A percentile compares a stretch with the other conserved stretches of the same genome.
These are phyloP conservation scores for Echiichthys vipera DNA, from an alignment of 2,797 vertebrate species.

Conservation along the genomic window DNA sequence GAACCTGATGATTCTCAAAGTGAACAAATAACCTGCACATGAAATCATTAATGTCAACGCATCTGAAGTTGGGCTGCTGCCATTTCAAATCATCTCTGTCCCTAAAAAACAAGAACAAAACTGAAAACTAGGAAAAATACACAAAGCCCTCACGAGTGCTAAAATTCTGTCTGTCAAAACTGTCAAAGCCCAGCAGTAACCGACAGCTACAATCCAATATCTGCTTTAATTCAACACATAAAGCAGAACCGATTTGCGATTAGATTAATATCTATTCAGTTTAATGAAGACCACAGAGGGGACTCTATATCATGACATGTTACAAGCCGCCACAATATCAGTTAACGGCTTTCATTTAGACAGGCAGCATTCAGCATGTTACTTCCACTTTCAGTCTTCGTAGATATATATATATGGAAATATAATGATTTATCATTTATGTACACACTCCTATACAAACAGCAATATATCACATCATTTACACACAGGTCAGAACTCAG, in stretches of 20 bases:
- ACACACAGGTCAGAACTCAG: constrained; percentile 41
- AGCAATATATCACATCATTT: constrained; percentile 41
- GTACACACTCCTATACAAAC: constrained; percentile 56
- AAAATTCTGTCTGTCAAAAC: too few relatives aligned
- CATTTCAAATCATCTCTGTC: constrained; percentile 20
- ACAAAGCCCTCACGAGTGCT: neutral
- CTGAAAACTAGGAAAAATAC: neutral
- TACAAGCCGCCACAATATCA: constrained; percentile 6
- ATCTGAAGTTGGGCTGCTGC: neutral
- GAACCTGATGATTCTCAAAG: constrained; percentile 15
- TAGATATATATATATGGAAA: constrained; percentile 9
- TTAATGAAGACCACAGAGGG: constrained; percentile 2
- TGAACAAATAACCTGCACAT: neutral
- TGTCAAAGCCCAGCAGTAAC: constrained; percentile 1
- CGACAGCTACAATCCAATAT: neutral
- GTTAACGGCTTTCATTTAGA: constrained; percentile 13
- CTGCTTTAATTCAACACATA: constrained; percentile 16
- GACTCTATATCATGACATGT: neutral
- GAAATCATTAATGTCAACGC: neutral
- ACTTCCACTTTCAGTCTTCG: neutral
- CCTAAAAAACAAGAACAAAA: constrained; percentile 9
- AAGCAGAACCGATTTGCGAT: neutral
- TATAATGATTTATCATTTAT: constrained; percentile 34
- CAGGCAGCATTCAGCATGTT: constrained; percentile 21
- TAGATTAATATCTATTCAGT: neutral